phyloP scores from a whole-genome alignment of 2,888 invertebrate species.

The Macrophya alboannulata region DNA sequence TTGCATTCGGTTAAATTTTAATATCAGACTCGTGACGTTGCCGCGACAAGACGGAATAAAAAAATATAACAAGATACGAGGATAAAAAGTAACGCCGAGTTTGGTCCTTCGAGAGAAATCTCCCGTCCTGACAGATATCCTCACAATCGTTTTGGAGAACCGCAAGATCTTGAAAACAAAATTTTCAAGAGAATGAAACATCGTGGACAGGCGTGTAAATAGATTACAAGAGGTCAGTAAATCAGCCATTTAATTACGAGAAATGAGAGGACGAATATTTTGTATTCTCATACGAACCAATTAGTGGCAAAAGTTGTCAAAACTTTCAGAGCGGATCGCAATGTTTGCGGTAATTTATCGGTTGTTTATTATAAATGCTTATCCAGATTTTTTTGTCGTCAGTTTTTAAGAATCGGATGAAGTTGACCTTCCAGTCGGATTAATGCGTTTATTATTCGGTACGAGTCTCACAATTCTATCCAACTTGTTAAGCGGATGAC shows the following conservation, averaged over 20 bases:
- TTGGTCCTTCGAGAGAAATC: background rate
- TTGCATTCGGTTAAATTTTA: background rate
- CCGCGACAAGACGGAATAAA: background rate
- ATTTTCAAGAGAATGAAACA: background rate
- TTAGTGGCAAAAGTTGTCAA: conserved; percentile 27
- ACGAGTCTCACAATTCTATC: background rate
- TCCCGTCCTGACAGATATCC: background rate
- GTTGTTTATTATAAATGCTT: background rate
- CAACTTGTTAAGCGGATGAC: conserved; percentile 19
- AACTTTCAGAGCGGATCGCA: background rate
- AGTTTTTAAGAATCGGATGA: background rate
- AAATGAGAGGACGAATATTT: conserved; percentile 12
- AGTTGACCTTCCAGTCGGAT: background rate
- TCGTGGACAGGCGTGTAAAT: background rate
- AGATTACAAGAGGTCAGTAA: background rate
- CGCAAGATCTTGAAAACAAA: background rate
- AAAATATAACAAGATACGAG: background rate
- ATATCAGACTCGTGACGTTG: background rate
- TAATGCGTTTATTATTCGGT: background rate
- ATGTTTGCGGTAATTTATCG: conserved; percentile 28
- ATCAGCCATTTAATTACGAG: conserved; percentile 8
- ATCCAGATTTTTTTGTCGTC: background rate
- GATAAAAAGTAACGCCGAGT: background rate
- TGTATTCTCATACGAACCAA: background rate
- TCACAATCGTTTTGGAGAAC: background rate